Conservation (phyloP, 2,797 vertebrate species). For the Dendrocincla fuliginosa region DNA sequence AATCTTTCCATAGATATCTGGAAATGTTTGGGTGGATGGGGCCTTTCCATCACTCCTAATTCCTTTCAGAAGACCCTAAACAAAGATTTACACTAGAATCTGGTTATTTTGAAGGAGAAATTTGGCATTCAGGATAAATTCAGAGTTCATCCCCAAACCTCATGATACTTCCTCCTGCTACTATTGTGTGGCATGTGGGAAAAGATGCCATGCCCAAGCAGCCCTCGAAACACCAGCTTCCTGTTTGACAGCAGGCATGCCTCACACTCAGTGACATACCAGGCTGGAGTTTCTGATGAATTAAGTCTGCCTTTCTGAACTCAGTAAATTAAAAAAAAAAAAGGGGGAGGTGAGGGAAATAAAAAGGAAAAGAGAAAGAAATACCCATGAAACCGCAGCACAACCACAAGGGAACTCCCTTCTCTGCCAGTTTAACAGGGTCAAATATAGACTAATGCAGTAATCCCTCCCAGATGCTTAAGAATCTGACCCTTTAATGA, state of each 20-base stretch:
- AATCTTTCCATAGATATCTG: background rate
- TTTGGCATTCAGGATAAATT: background rate
- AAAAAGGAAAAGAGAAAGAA: background rate
- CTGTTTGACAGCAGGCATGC: background rate
- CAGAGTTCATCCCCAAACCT: background rate
- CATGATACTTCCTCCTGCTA: background rate
- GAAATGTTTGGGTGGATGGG: background rate
- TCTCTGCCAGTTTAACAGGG: background rate
- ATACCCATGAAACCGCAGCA: background rate
- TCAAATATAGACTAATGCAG: background rate
- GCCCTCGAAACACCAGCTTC: background rate
- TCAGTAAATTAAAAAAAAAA: background rate
- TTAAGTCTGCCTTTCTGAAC: background rate
- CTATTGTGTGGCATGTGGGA: background rate
- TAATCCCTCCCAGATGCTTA: background rate
- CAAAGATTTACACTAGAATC: background rate
- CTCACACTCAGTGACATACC: background rate
- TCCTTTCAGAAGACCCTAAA: background rate
- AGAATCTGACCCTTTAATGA: background rate
- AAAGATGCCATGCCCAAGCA: background rate
- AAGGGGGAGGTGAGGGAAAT: background rate
- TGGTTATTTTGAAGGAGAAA: background rate
- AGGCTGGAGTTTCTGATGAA: background rate
- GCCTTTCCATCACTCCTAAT: background rate
- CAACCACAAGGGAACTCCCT: slow-evolving; percentile 26